phyloP scores from a whole-genome alignment of 2,113 vertebrate genomes.

The Bubalus kerabau region DNA sequence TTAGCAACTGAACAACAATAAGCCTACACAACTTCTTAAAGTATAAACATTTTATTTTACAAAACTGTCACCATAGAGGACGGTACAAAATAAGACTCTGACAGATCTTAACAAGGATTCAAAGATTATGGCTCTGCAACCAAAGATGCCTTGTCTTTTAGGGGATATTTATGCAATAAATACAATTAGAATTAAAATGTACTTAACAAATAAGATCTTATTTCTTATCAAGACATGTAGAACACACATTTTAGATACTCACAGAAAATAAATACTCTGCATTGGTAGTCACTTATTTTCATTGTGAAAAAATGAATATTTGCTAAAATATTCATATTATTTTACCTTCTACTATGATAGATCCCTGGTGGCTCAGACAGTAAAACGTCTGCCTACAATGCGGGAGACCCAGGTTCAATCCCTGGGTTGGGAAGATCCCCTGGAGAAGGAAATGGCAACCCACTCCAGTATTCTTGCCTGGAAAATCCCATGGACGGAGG shows the following conservation, averaged over 20 bases:
- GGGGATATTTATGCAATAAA: not conserved
- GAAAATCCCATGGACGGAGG: too few relatives aligned
- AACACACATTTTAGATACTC: not conserved
- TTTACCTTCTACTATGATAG: not conserved
- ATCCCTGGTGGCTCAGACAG: not conserved
- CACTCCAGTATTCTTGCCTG: too few relatives aligned
- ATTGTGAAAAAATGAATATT: not conserved
- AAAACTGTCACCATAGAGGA: not conserved
- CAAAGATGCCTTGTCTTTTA: not conserved
- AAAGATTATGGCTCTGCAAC: not conserved
- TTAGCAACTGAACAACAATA: not conserved
- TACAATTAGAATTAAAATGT: not conserved
- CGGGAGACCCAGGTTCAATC: too few relatives aligned
- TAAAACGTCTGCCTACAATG: too few relatives aligned
- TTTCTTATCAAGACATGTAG: not conserved
- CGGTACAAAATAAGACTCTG: not conserved
- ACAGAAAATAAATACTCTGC: not conserved
- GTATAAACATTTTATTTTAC: not conserved
- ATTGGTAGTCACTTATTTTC: not conserved
- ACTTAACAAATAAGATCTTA: not conserved
- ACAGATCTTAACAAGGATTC: not conserved
- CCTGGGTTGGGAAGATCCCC: too few relatives aligned
- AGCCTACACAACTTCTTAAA: not conserved
- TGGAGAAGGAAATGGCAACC: too few relatives aligned
- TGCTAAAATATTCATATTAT: not conserved